A percentile compares a stretch with the other conserved stretches of the same genome.
Evolutionary conservation across 2,797 vertebrate species (phyloP).

Genomic region (Phrynocephalus forsythii): DNA sequence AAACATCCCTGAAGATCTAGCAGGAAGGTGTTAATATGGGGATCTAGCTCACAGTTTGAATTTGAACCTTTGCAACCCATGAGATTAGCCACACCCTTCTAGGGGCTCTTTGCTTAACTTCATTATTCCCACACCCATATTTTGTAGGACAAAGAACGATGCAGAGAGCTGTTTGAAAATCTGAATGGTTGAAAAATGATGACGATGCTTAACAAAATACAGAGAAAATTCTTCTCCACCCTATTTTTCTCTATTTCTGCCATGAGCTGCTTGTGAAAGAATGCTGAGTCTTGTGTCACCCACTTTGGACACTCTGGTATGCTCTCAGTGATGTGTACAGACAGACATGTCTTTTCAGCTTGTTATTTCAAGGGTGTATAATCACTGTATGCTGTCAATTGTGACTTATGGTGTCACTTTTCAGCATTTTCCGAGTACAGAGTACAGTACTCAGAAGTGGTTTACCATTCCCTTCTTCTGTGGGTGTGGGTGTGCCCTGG

Average conservation of each 20-base stretch:
- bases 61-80: background rate
- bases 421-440: no score
- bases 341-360: background rate
- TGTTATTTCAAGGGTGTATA: background rate
- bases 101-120: background rate
- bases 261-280: background rate
- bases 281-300: background rate
- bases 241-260: no score
- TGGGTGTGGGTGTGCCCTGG: no score
- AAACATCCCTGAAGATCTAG: fast-evolving
- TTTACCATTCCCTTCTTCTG: no score
- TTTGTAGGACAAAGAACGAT: no score
- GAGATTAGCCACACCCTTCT: background rate
- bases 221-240: no score
- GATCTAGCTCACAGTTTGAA: background rate
- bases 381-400: no score
- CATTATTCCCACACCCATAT: background rate
- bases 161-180: background rate
- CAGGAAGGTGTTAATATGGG: background rate
- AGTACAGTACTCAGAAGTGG: no score
- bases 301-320: background rate
- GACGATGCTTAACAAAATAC: background rate
- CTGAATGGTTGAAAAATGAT: background rate
- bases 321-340: background rate
- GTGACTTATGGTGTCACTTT: no score